Evolutionary conservation across 2,888 invertebrate genomes (phyloP), one percentile per base, ranked within the genome.

Genomic region (Drosophila mimica): DNA sequence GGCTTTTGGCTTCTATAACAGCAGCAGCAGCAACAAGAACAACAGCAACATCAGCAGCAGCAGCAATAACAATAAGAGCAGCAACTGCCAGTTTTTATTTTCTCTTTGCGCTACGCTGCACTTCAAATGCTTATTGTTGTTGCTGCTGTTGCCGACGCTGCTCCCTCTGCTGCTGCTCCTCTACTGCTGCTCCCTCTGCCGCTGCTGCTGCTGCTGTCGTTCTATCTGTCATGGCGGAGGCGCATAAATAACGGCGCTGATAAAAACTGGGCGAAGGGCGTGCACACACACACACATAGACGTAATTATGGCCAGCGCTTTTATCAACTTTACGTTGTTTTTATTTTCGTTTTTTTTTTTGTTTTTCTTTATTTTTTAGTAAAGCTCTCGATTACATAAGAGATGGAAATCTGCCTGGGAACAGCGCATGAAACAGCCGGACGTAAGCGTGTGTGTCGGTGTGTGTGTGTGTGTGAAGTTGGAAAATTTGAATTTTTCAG

Each of bases 261-360:
- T 85, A 85, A 85, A 84, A 85, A 85, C 82, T 85, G 88, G 88
- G 75, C 88, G 88, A 85, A 85, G 88, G 85, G 85, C 83, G 85
- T 56, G 59, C 70, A 62, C 61, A 63, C 59, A 49, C 33, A 58
- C 30, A 75, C 70, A 70, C 36, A 58, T 36, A 79, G 81, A 79
- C 85, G 85, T 81, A 85, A 88, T 85, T 85, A 85, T 85, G 85
- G 73, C 77, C 79, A 85, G 69, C 70, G 81, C 83, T 88, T 84
- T 86, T 86, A 88, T 82, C 82, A 82, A 82, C 65, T 76, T 76
- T 46, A 79, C 79, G 71, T 75, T 48, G 59, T 63, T 67, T 70
- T 61, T 66, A 43, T 53, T 70, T 62, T 64, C 54, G 57, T 66
- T 64, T 66, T 61, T 73, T 59, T 74, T 66, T 72, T 74, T 65